Base-by-base conservation (phyloP, 2,113 vertebrate species). In the Gallinago undulata region DNA sequence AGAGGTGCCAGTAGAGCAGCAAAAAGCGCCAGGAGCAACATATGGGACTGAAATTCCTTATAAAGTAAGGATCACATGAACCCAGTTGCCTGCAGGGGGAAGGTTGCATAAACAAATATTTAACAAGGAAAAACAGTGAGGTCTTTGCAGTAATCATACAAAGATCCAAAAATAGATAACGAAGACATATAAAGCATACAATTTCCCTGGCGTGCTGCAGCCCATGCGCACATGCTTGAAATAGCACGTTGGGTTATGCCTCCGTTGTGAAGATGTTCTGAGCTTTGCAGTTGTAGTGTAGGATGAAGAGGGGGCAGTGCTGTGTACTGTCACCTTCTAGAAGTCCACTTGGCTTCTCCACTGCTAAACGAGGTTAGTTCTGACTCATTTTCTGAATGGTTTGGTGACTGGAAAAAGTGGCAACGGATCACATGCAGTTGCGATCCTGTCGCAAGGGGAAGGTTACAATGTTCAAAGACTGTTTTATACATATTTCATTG, bases 401-500 rank as follows among this genome's bases (percentile, higher is more conserved):
- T 59, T 87, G 41, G 27, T 90, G 93, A 45, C 81, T 96, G 96
- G 93, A 94, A 96, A 95, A 92, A 94, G 74, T 47, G 59, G 63
- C 67, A 92, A 43, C 9, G 1, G 84, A 91, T 94, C 89, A 84
- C 84, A 72, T 91, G 77, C 84, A 31, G 37, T 62, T 57, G 89
- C 55, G 86, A 88, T 93, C 88, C 13, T 60, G 73, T 93, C 88
- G 0, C 73, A 68, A 74, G 76, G 78, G 83, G 62, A 91, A 92
- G 84, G 94, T 95, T 93, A 91, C 96, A 64, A 66, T 84, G 83
- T 76, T 89, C 73, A 89, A 89, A 94, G 96, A 91, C 90, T n/a
- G 33, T 96, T 97, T 87, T 93, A 97, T 96, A 59, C 85, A 96
- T 97, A 91, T 97, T 97, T 96, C 82, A 96, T 96, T 95, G 93